These are phyloP conservation scores for Psilopogon haemacephalus DNA, from an alignment of 2,113 vertebrate species.

Conservation along the genomic window DNA sequence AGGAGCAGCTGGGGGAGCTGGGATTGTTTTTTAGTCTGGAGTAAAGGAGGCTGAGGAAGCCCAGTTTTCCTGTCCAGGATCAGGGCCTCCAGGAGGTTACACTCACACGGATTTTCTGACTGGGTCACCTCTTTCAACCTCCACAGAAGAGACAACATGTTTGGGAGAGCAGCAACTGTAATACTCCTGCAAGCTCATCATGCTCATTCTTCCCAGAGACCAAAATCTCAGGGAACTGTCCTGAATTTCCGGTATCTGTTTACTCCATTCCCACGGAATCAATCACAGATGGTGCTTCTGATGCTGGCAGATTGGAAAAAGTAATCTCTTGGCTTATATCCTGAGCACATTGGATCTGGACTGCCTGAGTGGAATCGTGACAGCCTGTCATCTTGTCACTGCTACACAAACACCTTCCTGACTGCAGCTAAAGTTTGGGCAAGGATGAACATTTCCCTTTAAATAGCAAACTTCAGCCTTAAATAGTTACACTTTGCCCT, in stretches of 20 bases:
- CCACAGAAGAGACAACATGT: background rate
- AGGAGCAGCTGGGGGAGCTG: too few relatives aligned
- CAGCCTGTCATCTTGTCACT: background rate
- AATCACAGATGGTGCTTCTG: conserved; percentile 30
- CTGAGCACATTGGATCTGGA: conserved; percentile 39
- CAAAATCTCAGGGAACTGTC: background rate
- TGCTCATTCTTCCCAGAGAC: background rate
- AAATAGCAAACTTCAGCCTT: conserved; percentile 58
- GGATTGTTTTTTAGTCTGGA: too few relatives aligned
- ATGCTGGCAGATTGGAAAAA: conserved; percentile 33
- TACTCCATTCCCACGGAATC: conserved; percentile 27
- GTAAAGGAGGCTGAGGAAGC: background rate
- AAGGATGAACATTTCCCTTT: conserved; percentile 10
- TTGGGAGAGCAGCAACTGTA: background rate
- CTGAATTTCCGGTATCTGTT: conserved; percentile 48
- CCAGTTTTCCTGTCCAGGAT: background rate
- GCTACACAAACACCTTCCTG: conserved; percentile 2
- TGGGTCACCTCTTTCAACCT: background rate
- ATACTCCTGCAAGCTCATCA: background rate
- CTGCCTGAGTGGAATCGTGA: background rate
- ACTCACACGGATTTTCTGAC: background rate
- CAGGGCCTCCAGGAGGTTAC: background rate
- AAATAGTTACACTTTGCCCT: conserved; percentile 65
- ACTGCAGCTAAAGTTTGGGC: background rate
- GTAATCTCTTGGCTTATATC: conserved; percentile 3